Conservation (phyloP, 2,113 vertebrate genomes). For the Urocynchramus pylzowi region DNA sequence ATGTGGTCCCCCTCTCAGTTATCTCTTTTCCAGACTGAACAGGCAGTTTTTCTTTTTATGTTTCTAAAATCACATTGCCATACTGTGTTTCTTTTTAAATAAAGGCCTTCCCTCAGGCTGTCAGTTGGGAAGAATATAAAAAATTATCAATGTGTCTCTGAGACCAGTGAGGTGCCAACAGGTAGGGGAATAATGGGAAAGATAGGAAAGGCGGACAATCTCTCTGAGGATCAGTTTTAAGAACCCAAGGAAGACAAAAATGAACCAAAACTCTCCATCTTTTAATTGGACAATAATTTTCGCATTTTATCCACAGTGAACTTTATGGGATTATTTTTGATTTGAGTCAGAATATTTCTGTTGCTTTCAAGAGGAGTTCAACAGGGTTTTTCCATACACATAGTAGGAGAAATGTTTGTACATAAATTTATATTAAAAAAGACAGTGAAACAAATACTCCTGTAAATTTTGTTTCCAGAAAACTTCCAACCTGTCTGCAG, state of each 20-base stretch:
- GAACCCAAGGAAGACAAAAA: neutral
- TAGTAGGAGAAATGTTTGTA: neutral
- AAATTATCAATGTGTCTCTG: neutral
- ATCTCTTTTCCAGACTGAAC: neutral
- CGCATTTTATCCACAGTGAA: neutral
- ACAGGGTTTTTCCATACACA: neutral
- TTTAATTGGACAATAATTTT: neutral
- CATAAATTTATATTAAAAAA: neutral
- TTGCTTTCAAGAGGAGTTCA: neutral
- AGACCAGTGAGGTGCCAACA: neutral
- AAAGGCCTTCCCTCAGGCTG: neutral
- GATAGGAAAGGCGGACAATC: neutral
- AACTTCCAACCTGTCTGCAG: neutral
- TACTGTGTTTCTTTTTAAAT: neutral
- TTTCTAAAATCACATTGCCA: neutral
- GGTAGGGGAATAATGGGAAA: neutral
- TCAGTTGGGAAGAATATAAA: neutral
- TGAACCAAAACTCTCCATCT: neutral
- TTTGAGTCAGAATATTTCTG: neutral
- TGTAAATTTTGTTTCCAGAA: neutral
- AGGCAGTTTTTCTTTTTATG: neutral
- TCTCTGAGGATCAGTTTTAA: neutral
- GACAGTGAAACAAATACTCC: neutral
- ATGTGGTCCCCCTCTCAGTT: neutral
- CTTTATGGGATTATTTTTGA: neutral